Evolutionary conservation across 2,888 invertebrate species (phyloP), one percentile per base, ranked within the genome.

Genomic region (Amiota mariae): DNA sequence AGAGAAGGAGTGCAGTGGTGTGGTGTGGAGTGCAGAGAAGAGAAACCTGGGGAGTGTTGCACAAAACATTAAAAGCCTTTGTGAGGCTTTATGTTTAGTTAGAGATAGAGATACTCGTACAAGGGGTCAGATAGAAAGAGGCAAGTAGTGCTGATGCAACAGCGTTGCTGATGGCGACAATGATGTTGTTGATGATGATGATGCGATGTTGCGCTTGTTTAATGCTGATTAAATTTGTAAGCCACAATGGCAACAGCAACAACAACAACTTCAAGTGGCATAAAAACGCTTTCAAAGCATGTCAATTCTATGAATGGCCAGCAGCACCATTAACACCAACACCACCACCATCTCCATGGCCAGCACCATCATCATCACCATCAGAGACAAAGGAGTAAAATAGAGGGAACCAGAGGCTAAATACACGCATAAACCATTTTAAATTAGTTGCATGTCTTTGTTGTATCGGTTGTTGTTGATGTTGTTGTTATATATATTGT

Each of bases 221-320:
- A 78, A 84, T 80, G 81, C 80, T 85, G 83, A 84, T 85, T 85
- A 87, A 86, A 86, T 82, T 85, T 84, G 86, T 84, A 86, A 85
- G 80, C 85, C 78, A 51, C 59, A 59, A 59, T 20, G n/a, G 18
- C 57, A 57, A 15, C n/a, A 18, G 8, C 59, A 59, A 18, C 20
- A 20, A 18, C 59, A 59, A 9, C 11, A 18, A 18, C 9, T 57
- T 13, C 4, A 36, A 36, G 61, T n/a, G 11, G 18, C 59, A 18
- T 18, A n/a, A 15, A 18, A 13, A 15, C n/a, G 57, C 8, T 8
- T 57, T 36, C 11, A 63, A 63, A 63, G 18, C 63, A 46, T 63
- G 63, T 63, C 63, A 63, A 46, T 36, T 36, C 36, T 36, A 36
- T 36, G 36, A 36, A 36, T 36, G 36, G 36, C 36, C 36, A 36